Percentiles rank a stretch among this genome's conserved stretches.
These are phyloP conservation scores for Puntigrus tetrazona DNA, from an alignment of 2,113 vertebrate genomes.

Conservation along the genomic window DNA sequence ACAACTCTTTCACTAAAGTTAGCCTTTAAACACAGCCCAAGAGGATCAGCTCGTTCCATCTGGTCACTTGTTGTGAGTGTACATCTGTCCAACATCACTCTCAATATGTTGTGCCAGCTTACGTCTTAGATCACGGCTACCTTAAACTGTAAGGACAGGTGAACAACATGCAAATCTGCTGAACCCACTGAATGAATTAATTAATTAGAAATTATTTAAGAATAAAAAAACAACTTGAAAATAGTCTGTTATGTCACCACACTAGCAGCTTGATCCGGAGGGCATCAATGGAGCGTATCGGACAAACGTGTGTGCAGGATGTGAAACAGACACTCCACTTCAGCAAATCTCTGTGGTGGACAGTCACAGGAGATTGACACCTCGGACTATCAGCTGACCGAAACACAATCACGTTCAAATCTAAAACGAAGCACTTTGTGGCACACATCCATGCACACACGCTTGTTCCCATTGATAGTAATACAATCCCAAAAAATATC, in stretches of 20 bases:
- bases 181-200: background rate
- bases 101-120: slow-evolving; percentile 3
- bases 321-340: slow-evolving; percentile 39
- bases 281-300: background rate
- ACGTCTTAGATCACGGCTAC: background rate
- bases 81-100: slow-evolving; percentile 30
- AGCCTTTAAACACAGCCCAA: slow-evolving; percentile 1
- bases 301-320: slow-evolving; percentile 26
- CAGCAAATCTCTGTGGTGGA: slow-evolving; percentile 30
- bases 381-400: slow-evolving; percentile 27
- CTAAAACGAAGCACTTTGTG: background rate
- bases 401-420: slow-evolving; percentile 4
- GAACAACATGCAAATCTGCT: background rate
- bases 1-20: slow-evolving; percentile 10
- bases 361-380: slow-evolving; percentile 30
- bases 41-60: slow-evolving; percentile 44
- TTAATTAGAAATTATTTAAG: background rate
- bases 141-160: slow-evolving; percentile 13
- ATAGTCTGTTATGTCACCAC: background rate
- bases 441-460: background rate
- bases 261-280: background rate
- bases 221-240: background rate
- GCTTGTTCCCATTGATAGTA: background rate
- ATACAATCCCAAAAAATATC: background rate
- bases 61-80: slow-evolving; percentile 1